Evolutionary conservation across 2,113 vertebrate genomes (phyloP).

Genomic region (Chinchilla lanigera): DNA sequence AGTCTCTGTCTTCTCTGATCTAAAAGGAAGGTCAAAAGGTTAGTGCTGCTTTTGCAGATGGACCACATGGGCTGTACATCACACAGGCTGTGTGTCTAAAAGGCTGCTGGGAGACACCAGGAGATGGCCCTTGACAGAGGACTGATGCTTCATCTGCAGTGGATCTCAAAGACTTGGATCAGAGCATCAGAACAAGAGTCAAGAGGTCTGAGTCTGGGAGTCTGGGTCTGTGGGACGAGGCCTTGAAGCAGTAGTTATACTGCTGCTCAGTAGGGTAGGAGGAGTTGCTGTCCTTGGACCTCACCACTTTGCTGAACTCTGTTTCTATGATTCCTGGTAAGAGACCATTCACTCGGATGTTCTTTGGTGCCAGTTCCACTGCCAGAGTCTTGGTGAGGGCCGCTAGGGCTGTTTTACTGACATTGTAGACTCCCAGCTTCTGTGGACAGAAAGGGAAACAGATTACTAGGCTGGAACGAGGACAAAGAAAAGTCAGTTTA

Average conservation of each 20-base stretch:
- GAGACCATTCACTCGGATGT: conserved; percentile 59
- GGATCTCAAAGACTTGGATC: background rate
- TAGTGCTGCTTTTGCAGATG: background rate
- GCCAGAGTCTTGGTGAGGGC: conserved; percentile 89
- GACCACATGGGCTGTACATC: background rate
- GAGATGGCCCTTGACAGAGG: background rate
- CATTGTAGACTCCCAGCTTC: conserved; percentile 89
- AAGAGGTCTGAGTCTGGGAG: background rate
- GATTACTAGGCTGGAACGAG: background rate
- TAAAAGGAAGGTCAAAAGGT: background rate
- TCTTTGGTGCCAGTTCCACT: conserved; percentile 86
- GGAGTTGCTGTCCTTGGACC: background rate
- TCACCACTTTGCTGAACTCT: background rate
- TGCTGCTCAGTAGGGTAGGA: background rate
- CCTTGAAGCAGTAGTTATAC: background rate
- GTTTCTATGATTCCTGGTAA: background rate
- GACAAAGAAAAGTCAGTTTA: background rate
- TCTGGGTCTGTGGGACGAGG: too few relatives aligned
- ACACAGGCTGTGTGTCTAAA: background rate
- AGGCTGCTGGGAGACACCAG: background rate
- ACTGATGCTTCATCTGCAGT: background rate
- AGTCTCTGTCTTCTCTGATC: background rate
- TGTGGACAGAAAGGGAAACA: conserved; percentile 64
- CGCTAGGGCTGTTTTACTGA: conserved; percentile 91
- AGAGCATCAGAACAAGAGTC: background rate